A percentile compares a stretch with the other conserved stretches of the same genome.
Conservation (phyloP, 2,888 invertebrate genomes). For the Lingula anatina region DNA sequence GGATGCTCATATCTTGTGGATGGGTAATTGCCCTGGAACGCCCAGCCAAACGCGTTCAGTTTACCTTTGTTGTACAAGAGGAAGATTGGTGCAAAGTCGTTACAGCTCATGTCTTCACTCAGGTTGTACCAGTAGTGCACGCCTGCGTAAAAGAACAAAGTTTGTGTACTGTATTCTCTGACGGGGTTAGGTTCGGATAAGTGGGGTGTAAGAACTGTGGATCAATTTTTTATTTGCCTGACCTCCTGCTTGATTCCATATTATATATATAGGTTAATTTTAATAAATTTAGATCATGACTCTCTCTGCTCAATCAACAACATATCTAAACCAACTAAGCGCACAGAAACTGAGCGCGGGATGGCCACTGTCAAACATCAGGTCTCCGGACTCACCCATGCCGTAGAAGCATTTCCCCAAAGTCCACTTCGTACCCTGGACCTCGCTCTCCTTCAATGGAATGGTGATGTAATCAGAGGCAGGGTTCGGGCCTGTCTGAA, state of each 20-base stretch:
- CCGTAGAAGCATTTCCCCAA: constrained; percentile 40
- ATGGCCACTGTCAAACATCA: no score
- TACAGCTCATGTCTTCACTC: constrained; percentile 26
- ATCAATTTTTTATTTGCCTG: no score
- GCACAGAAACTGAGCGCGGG: no score
- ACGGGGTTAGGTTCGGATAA: no score
- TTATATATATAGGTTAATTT: no score
- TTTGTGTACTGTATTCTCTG: neutral
- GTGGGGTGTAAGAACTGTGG: no score
- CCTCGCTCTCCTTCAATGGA: constrained; percentile 23
- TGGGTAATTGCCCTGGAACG: constrained; percentile 13
- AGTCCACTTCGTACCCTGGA: constrained; percentile 33
- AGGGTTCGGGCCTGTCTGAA: constrained; percentile 35
- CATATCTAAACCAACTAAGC: no score
- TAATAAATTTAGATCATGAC: no score
- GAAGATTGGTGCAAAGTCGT: constrained; percentile 33
- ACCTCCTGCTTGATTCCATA: no score
- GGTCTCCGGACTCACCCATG: constrained; percentile 50
- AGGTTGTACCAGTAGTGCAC: constrained; percentile 37
- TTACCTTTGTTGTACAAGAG: constrained; percentile 36
- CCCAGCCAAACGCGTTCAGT: constrained; percentile 39
- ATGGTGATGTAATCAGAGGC: constrained; percentile 17
- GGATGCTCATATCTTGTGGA: constrained; percentile 24
- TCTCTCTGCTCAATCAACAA: no score
- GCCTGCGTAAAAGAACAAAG: constrained; percentile 25